These are phyloP conservation scores for Pycnonotus jocosus DNA, from an alignment of 2,113 vertebrate genomes.

Conservation along the genomic window DNA sequence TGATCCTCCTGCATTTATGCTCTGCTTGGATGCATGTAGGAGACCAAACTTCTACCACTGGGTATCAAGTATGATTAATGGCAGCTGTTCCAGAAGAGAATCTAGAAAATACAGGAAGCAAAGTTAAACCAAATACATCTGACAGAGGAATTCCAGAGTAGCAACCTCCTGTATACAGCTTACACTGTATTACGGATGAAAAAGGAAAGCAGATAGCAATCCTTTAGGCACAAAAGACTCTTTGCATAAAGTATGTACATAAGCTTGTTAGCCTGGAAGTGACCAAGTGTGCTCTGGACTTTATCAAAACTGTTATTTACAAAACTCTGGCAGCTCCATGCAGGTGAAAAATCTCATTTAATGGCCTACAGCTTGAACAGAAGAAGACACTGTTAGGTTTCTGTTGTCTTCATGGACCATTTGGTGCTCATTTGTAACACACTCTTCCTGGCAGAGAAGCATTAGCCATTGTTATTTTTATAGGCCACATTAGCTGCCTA, in stretches of 20 bases:
- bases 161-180: neutral
- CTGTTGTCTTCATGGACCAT: neutral
- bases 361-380: neutral
- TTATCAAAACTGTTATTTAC: neutral
- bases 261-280: neutral
- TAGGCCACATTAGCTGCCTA: neutral
- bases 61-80: neutral
- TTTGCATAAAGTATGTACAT: neutral
- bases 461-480: neutral
- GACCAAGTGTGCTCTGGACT: neutral
- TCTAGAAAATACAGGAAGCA: neutral
- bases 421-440: neutral
- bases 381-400: neutral
- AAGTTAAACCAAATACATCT: neutral
- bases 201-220: neutral
- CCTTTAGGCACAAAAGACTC: neutral
- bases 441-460: neutral
- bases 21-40: neutral
- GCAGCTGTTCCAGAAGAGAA: neutral
- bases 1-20: neutral
- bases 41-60: neutral
- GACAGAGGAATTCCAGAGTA: neutral
- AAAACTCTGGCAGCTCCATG: neutral
- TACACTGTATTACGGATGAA: neutral
- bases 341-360: neutral